phyloP scores from a whole-genome alignment of 2,888 invertebrate genomes.

The Epirrhoe tristata region DNA sequence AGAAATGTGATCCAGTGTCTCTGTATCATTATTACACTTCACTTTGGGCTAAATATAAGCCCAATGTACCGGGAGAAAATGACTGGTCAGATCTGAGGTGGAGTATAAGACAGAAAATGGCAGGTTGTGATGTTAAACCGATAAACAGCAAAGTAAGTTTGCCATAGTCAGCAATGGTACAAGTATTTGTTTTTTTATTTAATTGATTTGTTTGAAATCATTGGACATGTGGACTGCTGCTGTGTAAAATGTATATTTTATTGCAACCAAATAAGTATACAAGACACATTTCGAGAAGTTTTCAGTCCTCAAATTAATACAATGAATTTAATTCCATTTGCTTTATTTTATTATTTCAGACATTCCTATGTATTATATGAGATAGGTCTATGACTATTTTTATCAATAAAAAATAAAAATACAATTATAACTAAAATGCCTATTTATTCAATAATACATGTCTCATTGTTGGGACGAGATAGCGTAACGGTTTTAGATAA shows the following conservation, averaged over 20 bases:
- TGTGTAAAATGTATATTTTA: conserved; percentile 15
- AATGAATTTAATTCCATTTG: conserved; percentile 7
- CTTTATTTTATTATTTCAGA: not conserved
- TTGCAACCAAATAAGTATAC: conserved; percentile 51
- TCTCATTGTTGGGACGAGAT: too few species aligned
- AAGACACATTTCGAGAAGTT: conserved; percentile 9
- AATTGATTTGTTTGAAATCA: too few species aligned
- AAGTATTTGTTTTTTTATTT: not conserved
- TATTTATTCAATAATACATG: conserved; percentile 26
- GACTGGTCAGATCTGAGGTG: conserved; percentile 88
- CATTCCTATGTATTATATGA: conserved; percentile 1
- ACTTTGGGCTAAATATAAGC: conserved; percentile 89
- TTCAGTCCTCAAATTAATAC: conserved; percentile 8
- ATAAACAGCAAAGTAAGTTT: conserved; percentile 54
- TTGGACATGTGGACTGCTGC: too few species aligned
- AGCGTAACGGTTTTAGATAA: too few species aligned
- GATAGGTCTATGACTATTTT: conserved; percentile 15
- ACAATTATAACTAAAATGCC: conserved; percentile 8
- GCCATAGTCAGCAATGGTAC: not conserved
- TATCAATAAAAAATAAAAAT: conserved; percentile 29
- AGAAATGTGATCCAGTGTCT: conserved; percentile 90
- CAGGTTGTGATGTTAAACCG: conserved; percentile 70
- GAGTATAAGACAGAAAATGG: conserved; percentile 89
- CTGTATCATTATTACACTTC: conserved; percentile 91
- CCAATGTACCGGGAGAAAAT: conserved; percentile 90